Conservation (phyloP, 2,888 invertebrate species). For the Pinctada fucata region DNA sequence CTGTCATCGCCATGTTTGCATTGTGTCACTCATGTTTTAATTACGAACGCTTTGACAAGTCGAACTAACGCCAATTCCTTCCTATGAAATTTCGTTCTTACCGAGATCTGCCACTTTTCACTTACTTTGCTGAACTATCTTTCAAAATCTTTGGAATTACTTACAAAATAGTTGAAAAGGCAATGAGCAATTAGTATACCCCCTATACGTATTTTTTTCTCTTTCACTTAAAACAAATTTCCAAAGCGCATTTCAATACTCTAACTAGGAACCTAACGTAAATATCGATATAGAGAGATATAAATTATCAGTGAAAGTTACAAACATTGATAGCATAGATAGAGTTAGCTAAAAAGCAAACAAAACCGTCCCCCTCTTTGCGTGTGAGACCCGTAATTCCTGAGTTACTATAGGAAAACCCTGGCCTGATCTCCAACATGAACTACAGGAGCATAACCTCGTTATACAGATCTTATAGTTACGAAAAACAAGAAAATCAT, state of each 20-base stretch:
- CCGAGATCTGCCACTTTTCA: no score
- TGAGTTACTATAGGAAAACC: background rate
- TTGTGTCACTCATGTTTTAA: slow-evolving; percentile 1
- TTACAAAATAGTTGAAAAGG: no score
- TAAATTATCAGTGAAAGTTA: slow-evolving; percentile 12
- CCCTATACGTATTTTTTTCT: no score
- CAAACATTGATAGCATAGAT: background rate
- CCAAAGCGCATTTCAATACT: background rate
- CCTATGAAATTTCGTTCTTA: no score
- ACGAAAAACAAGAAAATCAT: no score
- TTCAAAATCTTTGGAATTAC: no score
- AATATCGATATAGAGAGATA: background rate
- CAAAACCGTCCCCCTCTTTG: background rate
- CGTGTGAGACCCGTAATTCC: background rate
- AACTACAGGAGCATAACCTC: no score
- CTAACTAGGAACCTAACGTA: background rate
- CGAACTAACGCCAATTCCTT: background rate
- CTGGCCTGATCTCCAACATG: background rate
- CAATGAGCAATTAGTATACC: no score
- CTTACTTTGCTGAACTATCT: no score
- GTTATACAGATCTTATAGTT: no score
- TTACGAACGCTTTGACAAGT: background rate
- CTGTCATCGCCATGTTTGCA: slow-evolving; percentile 1
- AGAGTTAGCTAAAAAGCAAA: slow-evolving; percentile 5
- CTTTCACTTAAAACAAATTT: no score